These are phyloP conservation scores for Bimastos eiseni DNA, from an alignment of 2,888 invertebrate genomes.

Conservation along the genomic window DNA sequence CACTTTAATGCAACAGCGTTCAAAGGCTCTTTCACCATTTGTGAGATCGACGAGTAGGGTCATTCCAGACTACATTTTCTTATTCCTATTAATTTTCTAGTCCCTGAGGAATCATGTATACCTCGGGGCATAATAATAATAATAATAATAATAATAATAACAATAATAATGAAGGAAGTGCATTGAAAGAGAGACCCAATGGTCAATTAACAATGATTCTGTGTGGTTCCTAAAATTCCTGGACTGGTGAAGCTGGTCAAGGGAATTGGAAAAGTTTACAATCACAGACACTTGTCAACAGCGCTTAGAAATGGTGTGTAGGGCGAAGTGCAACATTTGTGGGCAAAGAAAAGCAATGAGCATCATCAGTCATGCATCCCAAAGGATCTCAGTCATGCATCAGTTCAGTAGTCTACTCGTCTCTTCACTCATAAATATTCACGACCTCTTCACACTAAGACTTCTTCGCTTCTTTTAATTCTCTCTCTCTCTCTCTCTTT, in stretches of 20 bases:
- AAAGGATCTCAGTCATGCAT: background rate
- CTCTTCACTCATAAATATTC: conserved; percentile 6
- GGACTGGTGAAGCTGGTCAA: background rate
- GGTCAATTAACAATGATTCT: background rate
- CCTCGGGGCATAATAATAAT: too few relatives aligned
- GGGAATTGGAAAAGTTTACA: background rate
- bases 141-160: too few relatives aligned
- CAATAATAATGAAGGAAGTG: background rate
- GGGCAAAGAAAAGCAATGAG: background rate
- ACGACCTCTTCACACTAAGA: background rate
- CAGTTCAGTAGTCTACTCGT: background rate
- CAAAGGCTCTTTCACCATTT: too few relatives aligned
- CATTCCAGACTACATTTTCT: too few relatives aligned
- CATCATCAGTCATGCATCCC: background rate
- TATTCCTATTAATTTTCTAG: too few relatives aligned
- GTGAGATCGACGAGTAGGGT: too few relatives aligned
- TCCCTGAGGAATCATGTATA: too few relatives aligned
- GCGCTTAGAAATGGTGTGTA: background rate
- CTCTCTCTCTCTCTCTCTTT: background rate
- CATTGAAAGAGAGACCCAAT: background rate
- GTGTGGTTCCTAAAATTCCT: background rate
- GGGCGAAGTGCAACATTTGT: background rate
- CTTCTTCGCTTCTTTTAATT: background rate
- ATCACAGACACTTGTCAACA: background rate
- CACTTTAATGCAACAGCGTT: too few relatives aligned